These are phyloP conservation scores for Heliothis virescens DNA, from an alignment of 1,140 invertebrate genomes.

Conservation along the genomic window DNA sequence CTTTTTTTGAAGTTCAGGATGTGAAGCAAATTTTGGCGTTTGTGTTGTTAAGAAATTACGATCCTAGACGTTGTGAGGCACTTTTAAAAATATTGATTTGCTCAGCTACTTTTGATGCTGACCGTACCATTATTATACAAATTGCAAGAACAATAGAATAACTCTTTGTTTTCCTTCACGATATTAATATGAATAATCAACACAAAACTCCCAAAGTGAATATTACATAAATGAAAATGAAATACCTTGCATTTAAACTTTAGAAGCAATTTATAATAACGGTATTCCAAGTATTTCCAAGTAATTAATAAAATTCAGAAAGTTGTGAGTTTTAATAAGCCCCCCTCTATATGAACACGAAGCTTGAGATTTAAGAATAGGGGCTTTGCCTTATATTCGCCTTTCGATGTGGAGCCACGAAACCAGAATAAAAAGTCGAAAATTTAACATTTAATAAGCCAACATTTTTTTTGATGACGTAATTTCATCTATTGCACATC, in stretches of 20 bases:
- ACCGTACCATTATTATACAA: conserved; percentile 6
- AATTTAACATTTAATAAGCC: too few relatives aligned
- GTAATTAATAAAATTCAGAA: conserved; percentile 46
- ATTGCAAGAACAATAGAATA: conserved; percentile 5
- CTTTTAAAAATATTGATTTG: too few relatives aligned
- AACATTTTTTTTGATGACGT: too few relatives aligned
- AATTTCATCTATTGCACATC: too few relatives aligned
- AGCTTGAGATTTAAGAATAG: conserved; percentile 25
- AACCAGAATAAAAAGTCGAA: neutral
- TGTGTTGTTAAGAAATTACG: too few relatives aligned
- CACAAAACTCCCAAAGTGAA: conserved; percentile 28
- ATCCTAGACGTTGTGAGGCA: too few relatives aligned
- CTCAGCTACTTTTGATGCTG: too few relatives aligned
- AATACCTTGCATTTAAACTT: conserved; percentile 48
- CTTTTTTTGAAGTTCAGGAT: too few relatives aligned
- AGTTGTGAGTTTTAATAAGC: conserved; percentile 50
- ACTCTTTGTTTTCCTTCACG: conserved; percentile 21
- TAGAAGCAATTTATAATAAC: conserved; percentile 30
- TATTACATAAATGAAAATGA: conserved; percentile 39
- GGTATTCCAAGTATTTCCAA: conserved; percentile 40
- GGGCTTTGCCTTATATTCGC: conserved; percentile 3
- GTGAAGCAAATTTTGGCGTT: too few relatives aligned
- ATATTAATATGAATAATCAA: conserved; percentile 39
- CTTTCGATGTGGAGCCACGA: neutral
- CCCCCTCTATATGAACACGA: conserved; percentile 44